These are phyloP conservation scores for Zoanthus solanderi DNA, from an alignment of 92 coral and sea anemone genomes.

Conservation along the genomic window DNA sequence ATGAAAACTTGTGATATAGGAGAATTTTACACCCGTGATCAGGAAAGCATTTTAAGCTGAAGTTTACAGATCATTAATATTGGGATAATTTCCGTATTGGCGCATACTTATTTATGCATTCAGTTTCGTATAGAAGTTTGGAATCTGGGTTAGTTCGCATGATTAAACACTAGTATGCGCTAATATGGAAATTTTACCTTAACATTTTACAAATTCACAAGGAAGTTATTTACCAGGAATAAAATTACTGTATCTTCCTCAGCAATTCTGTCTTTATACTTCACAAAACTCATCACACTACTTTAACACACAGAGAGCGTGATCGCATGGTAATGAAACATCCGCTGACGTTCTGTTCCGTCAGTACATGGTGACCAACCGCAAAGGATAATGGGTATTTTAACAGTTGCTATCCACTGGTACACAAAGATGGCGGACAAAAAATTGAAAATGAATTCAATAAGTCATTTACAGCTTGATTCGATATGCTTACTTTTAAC, in stretches of 20 bases:
- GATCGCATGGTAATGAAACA: too few relatives aligned
- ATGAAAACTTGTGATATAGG: too few relatives aligned
- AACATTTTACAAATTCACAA: not conserved
- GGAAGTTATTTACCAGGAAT: slow-evolving; percentile 69
- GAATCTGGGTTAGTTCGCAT: too few relatives aligned
- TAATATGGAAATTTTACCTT: too few relatives aligned
- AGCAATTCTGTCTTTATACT: slow-evolving; percentile 80
- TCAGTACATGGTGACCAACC: slow-evolving; percentile 72
- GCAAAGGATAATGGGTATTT: slow-evolving; percentile 83
- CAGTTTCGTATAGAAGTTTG: too few relatives aligned
- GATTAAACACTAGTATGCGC: too few relatives aligned
- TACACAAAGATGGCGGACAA: slow-evolving; percentile 78
- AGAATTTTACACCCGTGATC: too few relatives aligned
- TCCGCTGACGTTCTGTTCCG: slow-evolving; percentile 72
- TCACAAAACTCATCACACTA: slow-evolving; percentile 80
- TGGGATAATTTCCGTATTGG: too few relatives aligned
- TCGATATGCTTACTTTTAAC: not conserved
- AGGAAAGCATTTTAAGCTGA: not conserved
- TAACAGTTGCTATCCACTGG: slow-evolving; percentile 92
- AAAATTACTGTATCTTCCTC: slow-evolving; percentile 93
- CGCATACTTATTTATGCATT: too few relatives aligned
- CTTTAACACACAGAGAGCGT: too few relatives aligned
- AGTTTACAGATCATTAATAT: not conserved
- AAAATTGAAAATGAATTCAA: not conserved
- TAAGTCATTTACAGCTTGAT: not conserved